Evolutionary conservation across 2,113 vertebrate genomes (phyloP).

Genomic region (Elaphurus davidianus): DNA sequence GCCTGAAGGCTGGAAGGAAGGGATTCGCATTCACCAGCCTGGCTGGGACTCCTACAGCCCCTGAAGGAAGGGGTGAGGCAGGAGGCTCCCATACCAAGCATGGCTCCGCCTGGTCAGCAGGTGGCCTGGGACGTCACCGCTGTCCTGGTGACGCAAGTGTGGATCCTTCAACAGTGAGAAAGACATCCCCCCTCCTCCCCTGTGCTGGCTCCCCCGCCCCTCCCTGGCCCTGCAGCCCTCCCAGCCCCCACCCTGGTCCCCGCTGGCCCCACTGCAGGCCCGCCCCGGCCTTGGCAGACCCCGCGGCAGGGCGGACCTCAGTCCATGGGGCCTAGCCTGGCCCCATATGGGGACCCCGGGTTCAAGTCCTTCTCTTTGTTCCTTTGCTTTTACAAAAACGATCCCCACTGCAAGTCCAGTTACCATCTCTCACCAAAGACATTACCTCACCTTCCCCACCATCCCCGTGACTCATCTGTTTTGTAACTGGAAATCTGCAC

Average conservation of each 20-base stretch:
- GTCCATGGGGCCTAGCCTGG: not conserved
- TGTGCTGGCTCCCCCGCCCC: fast-evolving
- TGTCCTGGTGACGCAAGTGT: fast-evolving
- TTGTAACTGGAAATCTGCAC: not conserved
- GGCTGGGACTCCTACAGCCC: not conserved
- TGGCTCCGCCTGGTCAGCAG: fast-evolving
- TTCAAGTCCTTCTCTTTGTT: not conserved
- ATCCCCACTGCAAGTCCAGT: not conserved
- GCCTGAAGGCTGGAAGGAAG: not conserved
- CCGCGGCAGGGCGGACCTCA: fast-evolving
- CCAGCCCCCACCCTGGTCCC: not conserved
- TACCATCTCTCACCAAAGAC: not conserved
- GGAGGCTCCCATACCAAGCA: fast-evolving
- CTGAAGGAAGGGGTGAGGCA: too few relatives aligned
- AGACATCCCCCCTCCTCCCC: not conserved
- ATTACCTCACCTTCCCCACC: not conserved
- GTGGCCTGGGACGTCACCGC: fast-evolving
- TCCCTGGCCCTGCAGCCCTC: not conserved
- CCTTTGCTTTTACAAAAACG: not conserved
- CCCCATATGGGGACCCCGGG: not conserved
- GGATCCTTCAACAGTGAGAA: not conserved
- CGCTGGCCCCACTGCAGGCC: fast-evolving
- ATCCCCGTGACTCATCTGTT: not conserved
- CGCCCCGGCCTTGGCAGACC: fast-evolving
- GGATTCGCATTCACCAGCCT: fast-evolving